Evolutionary conservation across 2,113 vertebrate genomes (phyloP).

Genomic region (Barnardius zonarius): DNA sequence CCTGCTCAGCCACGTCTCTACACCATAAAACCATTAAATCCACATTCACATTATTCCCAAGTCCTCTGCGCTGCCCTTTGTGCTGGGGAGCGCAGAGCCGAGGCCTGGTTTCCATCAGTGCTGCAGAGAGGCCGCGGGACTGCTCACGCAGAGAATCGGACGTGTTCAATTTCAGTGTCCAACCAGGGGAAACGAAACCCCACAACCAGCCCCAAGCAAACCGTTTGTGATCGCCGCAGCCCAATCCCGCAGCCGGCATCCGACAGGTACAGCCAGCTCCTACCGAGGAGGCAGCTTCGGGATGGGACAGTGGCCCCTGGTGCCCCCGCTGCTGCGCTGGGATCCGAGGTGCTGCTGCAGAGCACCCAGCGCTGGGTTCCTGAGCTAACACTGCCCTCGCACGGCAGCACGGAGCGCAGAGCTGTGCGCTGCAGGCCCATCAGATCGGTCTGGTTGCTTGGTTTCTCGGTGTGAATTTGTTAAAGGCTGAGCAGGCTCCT

Average conservation of each 20-base stretch:
- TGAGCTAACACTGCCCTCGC: conserved; percentile 56
- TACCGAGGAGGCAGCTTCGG: not conserved
- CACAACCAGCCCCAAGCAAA: not conserved
- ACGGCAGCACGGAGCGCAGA: not conserved
- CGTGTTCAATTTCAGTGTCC: conserved; percentile 53
- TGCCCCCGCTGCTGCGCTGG: not conserved
- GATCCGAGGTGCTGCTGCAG: not conserved
- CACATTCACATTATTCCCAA: conserved; percentile 2
- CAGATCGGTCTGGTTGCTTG: fast-evolving
- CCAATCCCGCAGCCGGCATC: not conserved
- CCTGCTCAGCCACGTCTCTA: not conserved
- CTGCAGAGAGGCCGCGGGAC: not conserved
- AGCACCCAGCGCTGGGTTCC: not conserved
- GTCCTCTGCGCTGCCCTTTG: conserved; percentile 20
- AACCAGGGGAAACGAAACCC: not conserved
- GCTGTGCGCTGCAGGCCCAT: fast-evolving
- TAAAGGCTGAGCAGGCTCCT: not conserved
- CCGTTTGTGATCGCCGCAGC: not conserved
- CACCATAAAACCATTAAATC: conserved; percentile 45
- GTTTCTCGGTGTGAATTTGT: fast-evolving
- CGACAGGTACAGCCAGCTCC: not conserved
- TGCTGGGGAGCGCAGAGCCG: not conserved
- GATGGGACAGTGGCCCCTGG: not conserved
- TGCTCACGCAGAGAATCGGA: not conserved
- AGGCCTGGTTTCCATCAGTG: conserved; percentile 58